These are phyloP conservation scores for Drosophila subobscura DNA, from an alignment of 1,140 invertebrate species.

Conservation along the genomic window DNA sequence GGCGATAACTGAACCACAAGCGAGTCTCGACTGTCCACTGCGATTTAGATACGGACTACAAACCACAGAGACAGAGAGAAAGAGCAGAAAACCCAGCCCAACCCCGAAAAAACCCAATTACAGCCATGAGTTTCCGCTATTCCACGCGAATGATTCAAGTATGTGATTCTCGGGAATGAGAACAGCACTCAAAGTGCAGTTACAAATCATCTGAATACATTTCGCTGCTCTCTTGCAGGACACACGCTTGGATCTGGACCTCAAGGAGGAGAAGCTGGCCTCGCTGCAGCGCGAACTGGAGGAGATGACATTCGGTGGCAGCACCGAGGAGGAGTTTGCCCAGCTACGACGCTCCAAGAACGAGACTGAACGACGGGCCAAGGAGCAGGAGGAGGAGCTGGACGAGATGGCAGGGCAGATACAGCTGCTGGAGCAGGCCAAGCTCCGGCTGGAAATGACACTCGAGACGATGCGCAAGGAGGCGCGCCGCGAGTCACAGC, in stretches of 20 bases:
- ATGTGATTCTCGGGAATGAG: slow-evolving; percentile 22
- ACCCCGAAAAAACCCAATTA: slow-evolving; percentile 18
- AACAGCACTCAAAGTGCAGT: slow-evolving; percentile 11
- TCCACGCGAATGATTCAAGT: slow-evolving; percentile 65
- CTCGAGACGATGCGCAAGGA: slow-evolving; percentile 96
- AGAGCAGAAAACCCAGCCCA: too few relatives aligned
- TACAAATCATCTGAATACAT: background rate
- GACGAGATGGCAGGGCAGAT: slow-evolving; percentile 96
- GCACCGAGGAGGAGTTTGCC: slow-evolving; percentile 94
- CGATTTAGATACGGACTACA: slow-evolving; percentile 46
- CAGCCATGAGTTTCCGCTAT: slow-evolving; percentile 72
- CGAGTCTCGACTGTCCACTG: slow-evolving; percentile 34
- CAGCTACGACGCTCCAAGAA: slow-evolving; percentile 92
- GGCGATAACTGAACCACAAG: slow-evolving; percentile 41
- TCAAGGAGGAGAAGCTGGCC: slow-evolving; percentile 92
- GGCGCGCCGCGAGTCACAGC: slow-evolving; percentile 92
- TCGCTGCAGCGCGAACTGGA: slow-evolving; percentile 92
- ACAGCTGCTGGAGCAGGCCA: slow-evolving; percentile 93
- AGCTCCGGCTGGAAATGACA: slow-evolving; percentile 95
- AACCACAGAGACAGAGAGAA: background rate
- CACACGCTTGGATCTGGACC: slow-evolving; percentile 92
- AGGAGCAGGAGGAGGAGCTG: slow-evolving; percentile 97
- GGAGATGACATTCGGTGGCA: slow-evolving; percentile 91
- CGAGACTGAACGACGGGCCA: slow-evolving; percentile 93
- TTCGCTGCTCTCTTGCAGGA: slow-evolving; percentile 86